phyloP scores from a whole-genome alignment of 2,888 invertebrate genomes.

The Drosophila nr. perissopoda region DNA sequence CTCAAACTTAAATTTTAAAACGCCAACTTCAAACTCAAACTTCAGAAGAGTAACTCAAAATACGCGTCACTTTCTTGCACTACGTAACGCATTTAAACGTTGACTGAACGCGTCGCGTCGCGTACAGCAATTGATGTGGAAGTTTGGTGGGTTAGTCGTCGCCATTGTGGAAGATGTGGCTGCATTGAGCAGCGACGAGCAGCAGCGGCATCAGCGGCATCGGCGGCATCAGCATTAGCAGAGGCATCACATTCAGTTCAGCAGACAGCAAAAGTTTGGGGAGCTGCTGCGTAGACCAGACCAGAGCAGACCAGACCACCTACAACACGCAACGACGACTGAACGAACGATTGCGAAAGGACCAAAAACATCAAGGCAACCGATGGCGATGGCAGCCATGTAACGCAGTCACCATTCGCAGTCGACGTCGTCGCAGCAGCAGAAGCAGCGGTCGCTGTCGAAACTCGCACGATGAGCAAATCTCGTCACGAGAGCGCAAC shows the following conservation, averaged over 20 bases:
- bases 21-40: slow-evolving; percentile 13
- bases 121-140: slow-evolving; percentile 44
- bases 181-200: slow-evolving; percentile 1
- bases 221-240: slow-evolving; percentile 42
- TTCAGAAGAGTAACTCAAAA: slow-evolving; percentile 15
- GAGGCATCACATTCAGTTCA: slow-evolving; percentile 32
- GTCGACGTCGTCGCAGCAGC: slow-evolving; percentile 50
- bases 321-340: slow-evolving; percentile 83
- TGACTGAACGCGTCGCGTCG: slow-evolving; percentile 68
- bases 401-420: slow-evolving; percentile 32
- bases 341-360: slow-evolving; percentile 76
- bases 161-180: slow-evolving; percentile 30
- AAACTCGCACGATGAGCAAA: slow-evolving; percentile 45
- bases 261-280: slow-evolving; percentile 39
- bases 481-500: slow-evolving; percentile 55
- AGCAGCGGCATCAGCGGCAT: slow-evolving; percentile 1
- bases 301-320: slow-evolving; percentile 79
- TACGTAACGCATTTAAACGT: slow-evolving; percentile 63
- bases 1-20: slow-evolving; percentile 26
- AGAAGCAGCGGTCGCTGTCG: slow-evolving; percentile 17
- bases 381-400: slow-evolving; percentile 33
- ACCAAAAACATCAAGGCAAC: slow-evolving; percentile 72
- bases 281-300: slow-evolving; percentile 46
- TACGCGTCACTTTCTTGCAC: slow-evolving; percentile 59
- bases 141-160: slow-evolving; percentile 53